Conservation (phyloP, 1,140 invertebrate species). For the Heliothis virescens region DNA sequence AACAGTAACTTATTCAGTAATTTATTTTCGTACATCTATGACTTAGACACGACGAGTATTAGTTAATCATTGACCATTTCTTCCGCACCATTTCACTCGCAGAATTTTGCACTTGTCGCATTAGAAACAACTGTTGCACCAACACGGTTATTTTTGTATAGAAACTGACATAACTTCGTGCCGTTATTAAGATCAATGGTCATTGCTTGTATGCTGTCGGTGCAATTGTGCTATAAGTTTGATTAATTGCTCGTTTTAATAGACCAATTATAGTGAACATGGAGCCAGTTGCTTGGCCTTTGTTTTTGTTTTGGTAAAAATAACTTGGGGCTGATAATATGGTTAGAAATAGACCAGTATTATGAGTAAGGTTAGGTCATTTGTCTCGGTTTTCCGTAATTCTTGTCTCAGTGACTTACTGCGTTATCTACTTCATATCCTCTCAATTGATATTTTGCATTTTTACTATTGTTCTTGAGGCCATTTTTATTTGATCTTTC, state of each 20-base stretch:
- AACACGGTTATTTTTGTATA: conserved; percentile 28
- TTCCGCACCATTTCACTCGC: background rate
- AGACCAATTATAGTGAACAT: conserved; percentile 27
- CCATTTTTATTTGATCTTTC: no score
- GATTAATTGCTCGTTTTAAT: conserved; percentile 46
- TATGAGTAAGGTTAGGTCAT: no score
- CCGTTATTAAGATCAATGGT: conserved; percentile 41
- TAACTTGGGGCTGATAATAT: background rate
- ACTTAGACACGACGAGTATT: background rate
- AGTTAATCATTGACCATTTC: background rate
- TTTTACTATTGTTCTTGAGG: no score
- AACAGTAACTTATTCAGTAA: no score
- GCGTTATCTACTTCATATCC: no score
- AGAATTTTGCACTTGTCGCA: background rate
- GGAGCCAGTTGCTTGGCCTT: background rate
- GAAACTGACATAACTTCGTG: conserved; percentile 18
- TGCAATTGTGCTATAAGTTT: conserved; percentile 39
- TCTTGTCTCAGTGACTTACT: no score
- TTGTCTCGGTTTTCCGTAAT: no score
- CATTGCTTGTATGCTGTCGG: conserved; percentile 1
- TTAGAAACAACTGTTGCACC: conserved; percentile 14
- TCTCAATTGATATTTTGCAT: no score
- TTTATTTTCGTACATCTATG: no score
- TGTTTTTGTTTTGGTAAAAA: conserved; percentile 13
- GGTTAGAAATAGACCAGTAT: no score